Percentiles rank a stretch among this genome's conserved stretches.
These are phyloP conservation scores for Penaeus monodon DNA, from an alignment of 2,888 invertebrate genomes.

Conservation along the genomic window DNA sequence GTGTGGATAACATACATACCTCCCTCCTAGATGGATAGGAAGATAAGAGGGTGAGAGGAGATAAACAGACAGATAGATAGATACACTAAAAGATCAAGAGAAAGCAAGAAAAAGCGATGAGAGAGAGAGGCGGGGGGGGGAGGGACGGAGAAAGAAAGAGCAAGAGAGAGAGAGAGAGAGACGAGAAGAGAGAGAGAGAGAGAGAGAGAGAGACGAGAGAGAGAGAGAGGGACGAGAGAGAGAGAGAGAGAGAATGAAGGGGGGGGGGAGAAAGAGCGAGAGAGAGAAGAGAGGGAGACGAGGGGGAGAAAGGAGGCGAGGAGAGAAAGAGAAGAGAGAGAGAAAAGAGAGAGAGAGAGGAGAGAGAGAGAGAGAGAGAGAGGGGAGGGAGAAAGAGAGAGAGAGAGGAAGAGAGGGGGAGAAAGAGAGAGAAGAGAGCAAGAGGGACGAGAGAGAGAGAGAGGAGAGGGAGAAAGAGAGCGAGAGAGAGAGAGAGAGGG, in stretches of 20 bases:
- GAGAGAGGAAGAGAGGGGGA: slow-evolving; percentile 6
- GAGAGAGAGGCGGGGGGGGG: neutral
- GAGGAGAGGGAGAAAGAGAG: slow-evolving; percentile 1
- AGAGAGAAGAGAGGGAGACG: neutral
- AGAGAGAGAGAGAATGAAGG: slow-evolving; percentile 11
- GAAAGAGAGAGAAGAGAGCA: neutral
- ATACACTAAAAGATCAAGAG: neutral
- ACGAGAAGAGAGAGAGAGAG: slow-evolving; percentile 26
- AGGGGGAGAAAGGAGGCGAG: neutral
- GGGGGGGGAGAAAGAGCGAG: slow-evolving; percentile 1
- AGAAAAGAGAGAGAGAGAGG: neutral
- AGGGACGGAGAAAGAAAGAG: slow-evolving; percentile 17
- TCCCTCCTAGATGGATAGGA: neutral
- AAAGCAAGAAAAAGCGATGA: neutral
- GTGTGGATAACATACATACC: neutral
- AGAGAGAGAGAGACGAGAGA: slow-evolving; percentile 18
- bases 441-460: neutral
- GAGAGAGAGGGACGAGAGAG: neutral
- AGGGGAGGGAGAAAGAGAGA: slow-evolving; percentile 22
- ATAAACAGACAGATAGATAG: neutral
- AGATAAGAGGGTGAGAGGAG: neutral
- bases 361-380: neutral
- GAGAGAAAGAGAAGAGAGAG: neutral
- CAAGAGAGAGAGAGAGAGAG: slow-evolving; percentile 12
- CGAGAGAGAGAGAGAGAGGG: neutral